Evolutionary conservation across 2,113 vertebrate species (phyloP), one percentile per base, ranked within the genome.

Genomic region (Leptobrachium leishanense): DNA sequence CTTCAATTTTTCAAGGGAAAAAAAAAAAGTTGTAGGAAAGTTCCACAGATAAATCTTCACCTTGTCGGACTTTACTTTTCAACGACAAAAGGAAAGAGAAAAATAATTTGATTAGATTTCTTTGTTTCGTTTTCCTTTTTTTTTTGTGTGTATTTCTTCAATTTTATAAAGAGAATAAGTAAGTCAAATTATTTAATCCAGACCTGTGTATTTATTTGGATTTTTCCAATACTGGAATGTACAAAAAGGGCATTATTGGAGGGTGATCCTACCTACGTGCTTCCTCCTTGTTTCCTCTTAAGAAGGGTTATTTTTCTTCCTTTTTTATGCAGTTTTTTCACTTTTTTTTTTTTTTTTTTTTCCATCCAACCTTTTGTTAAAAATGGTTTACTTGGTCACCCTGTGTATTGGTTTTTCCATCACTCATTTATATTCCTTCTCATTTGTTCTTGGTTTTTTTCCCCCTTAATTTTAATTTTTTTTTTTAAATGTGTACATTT

Each of bases 131-230:
- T 31, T 31, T 89, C 76, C 89, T 84, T 91, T 89, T 91, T 91
- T 92, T 88, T 89, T 92, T 92, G 88, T 88, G 87, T 94, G 90
- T 95, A 93, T 91, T 87, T 84, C 86, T 90, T 90, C 85, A 88
- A 86, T 92, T 94, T 96, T 95, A 95, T 96, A 95, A 94, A 95
- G 92, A 93, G 89, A 88, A 88, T 74, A 91, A 91, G 92, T 92
- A 92, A 91, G 91, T 89, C 3, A 88, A 92, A 90, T 91, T 87
- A 88, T 78, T 90, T 85, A 84, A 90, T 85, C 90, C 87, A 90
- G 88, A 92, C 77, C 89, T 89, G 90, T 93, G 91, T 92, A 92
- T 94, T 91, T 92, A 94, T 94, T 94, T 90, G 88, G 84, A 90
- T 86, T 82, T 87, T 85, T 85, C 84, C 84, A 84, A 83, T 86